Evolutionary conservation across 1,140 invertebrate species (phyloP).

Genomic region (Melipona quadrifasciata): DNA sequence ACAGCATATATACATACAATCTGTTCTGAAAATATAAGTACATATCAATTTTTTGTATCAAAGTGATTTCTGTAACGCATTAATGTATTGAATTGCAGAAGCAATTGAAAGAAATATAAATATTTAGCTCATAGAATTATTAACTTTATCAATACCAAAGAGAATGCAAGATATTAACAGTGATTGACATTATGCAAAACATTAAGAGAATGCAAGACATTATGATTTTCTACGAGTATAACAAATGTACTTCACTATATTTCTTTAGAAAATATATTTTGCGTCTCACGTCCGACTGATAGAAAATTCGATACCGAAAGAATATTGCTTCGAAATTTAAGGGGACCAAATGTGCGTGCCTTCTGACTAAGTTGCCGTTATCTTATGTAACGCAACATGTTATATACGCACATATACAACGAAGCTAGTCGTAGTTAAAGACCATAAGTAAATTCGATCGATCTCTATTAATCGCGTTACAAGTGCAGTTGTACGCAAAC

Average conservation of each 20-base stretch:
- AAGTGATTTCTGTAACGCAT: not conserved
- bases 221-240: not conserved
- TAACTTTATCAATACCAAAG: not conserved
- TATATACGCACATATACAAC: not conserved
- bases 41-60: not conserved
- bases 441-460: slow-evolving; percentile 24
- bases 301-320: not conserved
- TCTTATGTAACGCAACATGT: slow-evolving; percentile 28
- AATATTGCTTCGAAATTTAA: not conserved
- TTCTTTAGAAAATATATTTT: too few species aligned
- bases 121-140: not conserved
- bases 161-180: too few species aligned
- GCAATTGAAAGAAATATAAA: not conserved
- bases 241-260: not conserved
- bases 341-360: not conserved
- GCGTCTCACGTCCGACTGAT: not conserved
- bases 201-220: too few species aligned
- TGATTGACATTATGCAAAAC: too few species aligned
- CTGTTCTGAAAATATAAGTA: not conserved
- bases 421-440: not conserved
- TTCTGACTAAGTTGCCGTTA: not conserved
- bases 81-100: not conserved
- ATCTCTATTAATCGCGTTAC: slow-evolving; percentile 40
- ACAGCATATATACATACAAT: not conserved
- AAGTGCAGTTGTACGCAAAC: slow-evolving; percentile 19